These are phyloP conservation scores for Indicator maculatus DNA, from an alignment of 2,113 vertebrate genomes.

Conservation along the genomic window DNA sequence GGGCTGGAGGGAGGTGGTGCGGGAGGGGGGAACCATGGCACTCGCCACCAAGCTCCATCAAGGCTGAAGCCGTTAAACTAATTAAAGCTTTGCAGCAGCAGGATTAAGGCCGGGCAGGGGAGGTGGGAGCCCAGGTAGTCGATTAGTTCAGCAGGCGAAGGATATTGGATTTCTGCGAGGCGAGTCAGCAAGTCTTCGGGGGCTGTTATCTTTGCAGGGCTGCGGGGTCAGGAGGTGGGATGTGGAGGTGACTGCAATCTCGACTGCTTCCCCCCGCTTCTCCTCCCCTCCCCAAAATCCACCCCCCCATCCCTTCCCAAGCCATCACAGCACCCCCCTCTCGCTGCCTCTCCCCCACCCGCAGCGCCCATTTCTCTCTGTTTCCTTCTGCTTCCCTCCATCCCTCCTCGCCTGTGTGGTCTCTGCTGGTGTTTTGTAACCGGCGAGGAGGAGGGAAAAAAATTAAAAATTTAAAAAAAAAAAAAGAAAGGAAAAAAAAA, in stretches of 20 bases:
- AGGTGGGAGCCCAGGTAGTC: conserved; percentile 69
- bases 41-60: conserved; percentile 5
- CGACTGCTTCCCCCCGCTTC: neutral
- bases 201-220: conserved; percentile 73
- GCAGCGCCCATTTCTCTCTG: neutral
- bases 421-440: conserved; percentile 47
- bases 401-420: conserved; percentile 58
- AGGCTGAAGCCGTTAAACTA: conserved; percentile 75
- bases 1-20: neutral
- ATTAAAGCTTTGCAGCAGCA: conserved; percentile 72
- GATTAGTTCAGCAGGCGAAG: conserved; percentile 68
- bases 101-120: conserved; percentile 70
- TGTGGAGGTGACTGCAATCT: conserved; percentile 80
- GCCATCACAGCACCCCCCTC: neutral
- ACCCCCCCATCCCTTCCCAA: neutral
- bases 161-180: conserved; percentile 74
- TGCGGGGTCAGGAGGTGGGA: conserved; percentile 82
- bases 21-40: neutral
- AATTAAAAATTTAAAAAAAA: neutral
- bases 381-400: neutral
- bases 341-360: neutral
- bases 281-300: neutral
- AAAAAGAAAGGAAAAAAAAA: neutral
- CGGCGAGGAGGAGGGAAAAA: neutral
- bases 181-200: conserved; percentile 72